A percentile compares a stretch with the other conserved stretches of the same genome.
phyloP scores from a whole-genome alignment of 2,888 invertebrate genomes.

The Ennomos quercinarius region DNA sequence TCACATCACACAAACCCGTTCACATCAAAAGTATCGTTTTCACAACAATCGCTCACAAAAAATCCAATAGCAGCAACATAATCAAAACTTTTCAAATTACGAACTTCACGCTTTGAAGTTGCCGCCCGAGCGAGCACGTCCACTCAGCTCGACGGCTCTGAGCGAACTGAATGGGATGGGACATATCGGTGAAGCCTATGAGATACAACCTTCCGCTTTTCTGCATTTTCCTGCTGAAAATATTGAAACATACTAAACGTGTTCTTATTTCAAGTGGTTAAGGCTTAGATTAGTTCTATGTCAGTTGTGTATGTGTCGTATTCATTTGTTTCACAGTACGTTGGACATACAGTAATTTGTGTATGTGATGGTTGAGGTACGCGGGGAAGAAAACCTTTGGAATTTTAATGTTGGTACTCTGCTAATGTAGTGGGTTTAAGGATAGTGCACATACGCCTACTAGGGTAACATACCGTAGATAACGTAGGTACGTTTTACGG shows the following conservation, averaged over 20 bases:
- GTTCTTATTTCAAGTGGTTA: background rate
- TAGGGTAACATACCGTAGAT: slow-evolving; percentile 10
- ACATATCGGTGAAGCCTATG: slow-evolving; percentile 8
- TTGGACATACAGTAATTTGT: slow-evolving; percentile 54
- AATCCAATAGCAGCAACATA: slow-evolving; percentile 24
- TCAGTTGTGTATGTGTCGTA: slow-evolving; percentile 1
- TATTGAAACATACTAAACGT: background rate
- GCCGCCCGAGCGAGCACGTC: slow-evolving; percentile 17
- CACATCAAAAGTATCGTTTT: slow-evolving; percentile 5
- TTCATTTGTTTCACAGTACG: slow-evolving; percentile 31
- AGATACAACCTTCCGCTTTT: slow-evolving; percentile 14
- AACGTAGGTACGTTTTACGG: slow-evolving; percentile 11
- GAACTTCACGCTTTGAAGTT: slow-evolving; percentile 33
- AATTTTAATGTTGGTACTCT: slow-evolving; percentile 52
- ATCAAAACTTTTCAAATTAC: slow-evolving; percentile 32
- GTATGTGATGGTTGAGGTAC: slow-evolving; percentile 47
- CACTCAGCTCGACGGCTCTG: slow-evolving; percentile 17
- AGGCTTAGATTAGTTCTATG: slow-evolving; percentile 1
- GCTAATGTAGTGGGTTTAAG: slow-evolving; percentile 23
- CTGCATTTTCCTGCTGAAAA: slow-evolving; percentile 1
- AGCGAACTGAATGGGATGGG: slow-evolving; percentile 29
- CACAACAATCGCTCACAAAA: slow-evolving; percentile 22
- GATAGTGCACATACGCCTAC: slow-evolving; percentile 1
- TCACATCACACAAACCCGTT: slow-evolving; percentile 23
- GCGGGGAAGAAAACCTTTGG: slow-evolving; percentile 49